Conservation (phyloP, 23 tunicate species). For the Diplosoma virens region DNA sequence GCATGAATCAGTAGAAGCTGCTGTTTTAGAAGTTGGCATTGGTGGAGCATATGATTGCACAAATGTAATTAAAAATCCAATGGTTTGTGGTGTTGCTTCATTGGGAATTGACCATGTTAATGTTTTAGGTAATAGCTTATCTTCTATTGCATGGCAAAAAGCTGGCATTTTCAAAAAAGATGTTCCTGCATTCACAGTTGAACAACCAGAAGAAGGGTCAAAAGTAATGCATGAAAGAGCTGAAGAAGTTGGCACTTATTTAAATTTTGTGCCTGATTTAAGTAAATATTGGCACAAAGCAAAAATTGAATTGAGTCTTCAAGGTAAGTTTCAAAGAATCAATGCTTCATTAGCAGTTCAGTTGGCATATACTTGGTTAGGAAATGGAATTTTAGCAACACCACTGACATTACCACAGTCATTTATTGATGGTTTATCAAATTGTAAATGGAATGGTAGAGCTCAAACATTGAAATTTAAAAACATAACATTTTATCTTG, state of each 20-base stretch:
- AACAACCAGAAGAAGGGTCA: conserved; percentile 58
- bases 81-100: conserved; percentile 76
- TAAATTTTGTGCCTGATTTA: conserved; percentile 46
- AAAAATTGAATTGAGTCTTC: conserved; percentile 38
- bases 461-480: conserved; percentile 64
- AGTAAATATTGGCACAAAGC: not conserved
- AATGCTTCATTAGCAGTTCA: conserved; percentile 82
- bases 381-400: not conserved
- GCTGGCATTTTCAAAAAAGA: conserved; percentile 88
- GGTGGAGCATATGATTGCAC: conserved; percentile 93
- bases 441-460: conserved; percentile 69
- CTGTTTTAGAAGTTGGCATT: conserved; percentile 91
- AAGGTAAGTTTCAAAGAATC: conserved; percentile 71
- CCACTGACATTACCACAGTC: not conserved
- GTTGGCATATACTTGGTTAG: conserved; percentile 58
- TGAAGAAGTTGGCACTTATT: conserved; percentile 9
- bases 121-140: conserved; percentile 67
- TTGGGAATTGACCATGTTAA: conserved; percentile 76
- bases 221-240: conserved; percentile 61
- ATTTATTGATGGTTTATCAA: conserved; percentile 30
- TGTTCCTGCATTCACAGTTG: conserved; percentile 66
- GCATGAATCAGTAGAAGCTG: conserved; percentile 69
- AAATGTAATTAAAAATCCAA: conserved; percentile 58
- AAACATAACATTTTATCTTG: conserved; percentile 65
- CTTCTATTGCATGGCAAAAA: conserved; percentile 86